phyloP scores from a whole-genome alignment of 2,797 vertebrate genomes.

The Jordanella pulchra region DNA sequence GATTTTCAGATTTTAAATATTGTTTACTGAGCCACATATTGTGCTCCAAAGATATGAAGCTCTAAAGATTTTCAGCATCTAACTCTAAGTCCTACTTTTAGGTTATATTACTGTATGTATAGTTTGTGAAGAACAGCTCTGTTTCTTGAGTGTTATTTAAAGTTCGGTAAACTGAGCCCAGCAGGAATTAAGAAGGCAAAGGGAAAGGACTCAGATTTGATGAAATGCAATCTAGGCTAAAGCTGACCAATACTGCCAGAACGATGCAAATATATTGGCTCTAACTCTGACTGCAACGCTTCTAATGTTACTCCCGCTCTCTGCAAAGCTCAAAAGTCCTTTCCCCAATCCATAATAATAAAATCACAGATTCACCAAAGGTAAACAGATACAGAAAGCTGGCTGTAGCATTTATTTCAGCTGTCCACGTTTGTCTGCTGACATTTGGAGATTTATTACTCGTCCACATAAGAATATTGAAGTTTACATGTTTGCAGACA shows the following conservation, averaged over 20 bases:
- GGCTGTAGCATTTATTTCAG: not conserved
- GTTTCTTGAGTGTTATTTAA: not conserved
- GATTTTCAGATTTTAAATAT: not conserved
- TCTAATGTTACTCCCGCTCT: slow-evolving; percentile 2
- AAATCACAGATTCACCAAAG: slow-evolving; percentile 2
- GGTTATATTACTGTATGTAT: not conserved
- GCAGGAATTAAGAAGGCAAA: not conserved
- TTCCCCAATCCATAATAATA: slow-evolving; percentile 1
- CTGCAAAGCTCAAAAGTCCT: not conserved
- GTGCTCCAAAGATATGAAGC: not conserved
- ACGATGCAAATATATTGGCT: slow-evolving; percentile 11
- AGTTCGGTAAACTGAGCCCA: not conserved
- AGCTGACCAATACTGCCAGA: slow-evolving; percentile 7
- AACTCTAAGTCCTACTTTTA: not conserved
- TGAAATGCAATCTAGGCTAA: slow-evolving; percentile 13
- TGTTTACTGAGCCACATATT: not conserved
- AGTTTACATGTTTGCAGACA: not conserved
- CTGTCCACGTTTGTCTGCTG: not conserved
- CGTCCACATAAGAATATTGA: not conserved
- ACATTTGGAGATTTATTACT: slow-evolving; percentile 5
- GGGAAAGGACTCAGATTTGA: not conserved
- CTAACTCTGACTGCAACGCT: not conserved
- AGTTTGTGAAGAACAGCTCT: not conserved
- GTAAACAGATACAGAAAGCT: slow-evolving; percentile 11
- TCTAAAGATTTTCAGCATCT: not conserved